These are phyloP conservation scores for Cotesia glomerata DNA, from an alignment of 1,140 invertebrate species.

Conservation along the genomic window DNA sequence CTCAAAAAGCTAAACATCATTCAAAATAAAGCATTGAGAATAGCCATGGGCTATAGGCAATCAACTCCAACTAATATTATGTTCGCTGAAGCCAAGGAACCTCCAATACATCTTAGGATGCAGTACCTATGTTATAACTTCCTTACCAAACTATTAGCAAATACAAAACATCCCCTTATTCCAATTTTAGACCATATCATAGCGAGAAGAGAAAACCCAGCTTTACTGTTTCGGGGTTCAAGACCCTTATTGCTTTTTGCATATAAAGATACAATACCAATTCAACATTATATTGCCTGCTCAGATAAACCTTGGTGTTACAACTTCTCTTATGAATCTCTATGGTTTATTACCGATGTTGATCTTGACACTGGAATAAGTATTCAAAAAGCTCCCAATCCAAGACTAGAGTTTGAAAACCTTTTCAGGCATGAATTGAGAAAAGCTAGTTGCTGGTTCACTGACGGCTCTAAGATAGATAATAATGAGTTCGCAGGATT, in stretches of 20 bases:
- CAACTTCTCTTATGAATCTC: background rate
- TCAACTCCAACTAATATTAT: too few relatives aligned
- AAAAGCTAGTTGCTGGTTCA: constrained; percentile 5
- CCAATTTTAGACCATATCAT: background rate
- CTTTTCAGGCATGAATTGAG: background rate
- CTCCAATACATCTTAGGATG: too few relatives aligned
- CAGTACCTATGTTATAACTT: too few relatives aligned
- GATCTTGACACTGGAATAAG: background rate
- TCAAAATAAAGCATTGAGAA: too few relatives aligned
- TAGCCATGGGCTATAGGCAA: too few relatives aligned
- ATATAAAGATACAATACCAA: constrained; percentile 7
- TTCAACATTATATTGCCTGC: background rate
- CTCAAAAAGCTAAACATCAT: too few relatives aligned
- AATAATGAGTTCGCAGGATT: constrained; percentile 3
- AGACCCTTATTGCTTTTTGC: background rate
- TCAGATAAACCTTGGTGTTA: constrained; percentile 14
- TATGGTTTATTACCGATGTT: background rate
- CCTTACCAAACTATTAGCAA: too few relatives aligned
- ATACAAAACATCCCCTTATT: background rate
- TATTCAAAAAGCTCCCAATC: background rate
- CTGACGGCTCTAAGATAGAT: constrained; percentile 15
- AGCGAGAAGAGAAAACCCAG: background rate
- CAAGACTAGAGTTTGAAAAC: background rate
- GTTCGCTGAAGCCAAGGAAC: too few relatives aligned
- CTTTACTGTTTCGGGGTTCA: background rate